Conservation (phyloP, 2,888 invertebrate species). For the Cryptus viduatorius region DNA sequence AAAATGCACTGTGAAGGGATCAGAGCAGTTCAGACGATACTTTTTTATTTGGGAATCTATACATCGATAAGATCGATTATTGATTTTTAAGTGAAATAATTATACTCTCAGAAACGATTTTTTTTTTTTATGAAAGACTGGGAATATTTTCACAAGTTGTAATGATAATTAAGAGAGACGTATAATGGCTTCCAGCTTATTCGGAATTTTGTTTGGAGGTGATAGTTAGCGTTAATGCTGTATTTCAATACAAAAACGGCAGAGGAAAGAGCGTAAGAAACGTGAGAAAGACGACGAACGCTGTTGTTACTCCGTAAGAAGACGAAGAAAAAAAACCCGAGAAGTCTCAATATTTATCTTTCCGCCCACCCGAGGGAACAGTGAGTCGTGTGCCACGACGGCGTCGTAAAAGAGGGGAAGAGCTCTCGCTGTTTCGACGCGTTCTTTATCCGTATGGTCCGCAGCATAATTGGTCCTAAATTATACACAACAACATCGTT, state of each 20-base stretch:
- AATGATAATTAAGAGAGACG: neutral
- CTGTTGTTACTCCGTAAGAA: slow-evolving; percentile 58
- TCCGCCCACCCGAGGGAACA: slow-evolving; percentile 73
- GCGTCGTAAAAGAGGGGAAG: slow-evolving; percentile 64
- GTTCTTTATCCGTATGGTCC: slow-evolving; percentile 59
- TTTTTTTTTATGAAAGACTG: neutral
- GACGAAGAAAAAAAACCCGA: slow-evolving; percentile 52
- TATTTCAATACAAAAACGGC: slow-evolving; percentile 46
- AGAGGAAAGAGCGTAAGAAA: slow-evolving; percentile 29
- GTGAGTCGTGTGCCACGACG: slow-evolving; percentile 64
- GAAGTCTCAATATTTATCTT: slow-evolving; percentile 80
- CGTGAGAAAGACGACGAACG: slow-evolving; percentile 61
- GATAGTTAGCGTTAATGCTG: slow-evolving; percentile 51
- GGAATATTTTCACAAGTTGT: neutral
- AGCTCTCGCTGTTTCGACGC: slow-evolving; percentile 49
- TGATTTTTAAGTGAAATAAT: no score
- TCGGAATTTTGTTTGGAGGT: neutral
- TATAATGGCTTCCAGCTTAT: neutral
- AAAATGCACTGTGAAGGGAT: neutral
- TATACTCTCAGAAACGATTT: neutral
- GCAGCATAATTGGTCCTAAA: slow-evolving; percentile 74
- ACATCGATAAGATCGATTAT: no score
- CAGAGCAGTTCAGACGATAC: neutral
- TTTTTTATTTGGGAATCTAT: neutral
- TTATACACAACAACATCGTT: slow-evolving; percentile 69